Evolutionary conservation across 64 coral and sea anemone genomes (phyloP), one percentile per base, ranked within the genome.

Genomic region (Montipora sp.): DNA sequence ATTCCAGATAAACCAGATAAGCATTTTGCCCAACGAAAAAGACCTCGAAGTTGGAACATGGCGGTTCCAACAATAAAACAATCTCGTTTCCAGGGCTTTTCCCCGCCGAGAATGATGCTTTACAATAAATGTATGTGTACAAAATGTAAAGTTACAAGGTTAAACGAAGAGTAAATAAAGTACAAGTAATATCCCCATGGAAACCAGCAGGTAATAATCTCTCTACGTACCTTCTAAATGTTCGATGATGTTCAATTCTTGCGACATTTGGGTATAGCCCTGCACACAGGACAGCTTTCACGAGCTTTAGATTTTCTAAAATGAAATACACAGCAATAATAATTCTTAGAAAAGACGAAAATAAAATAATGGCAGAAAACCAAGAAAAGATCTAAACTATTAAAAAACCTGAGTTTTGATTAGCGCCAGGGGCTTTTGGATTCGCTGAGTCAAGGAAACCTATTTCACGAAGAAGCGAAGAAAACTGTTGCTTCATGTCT

Each of bases 401-500:
- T 18, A 7, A 24, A 77, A 27, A 44, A 99, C 98, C 91, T 92
- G 94, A 91, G 81, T 92, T 96, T 43, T 92, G 80, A 92, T 99
- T 96, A 10, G 92, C 89, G 58, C 75, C 43, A 57, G 65, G n/a
- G 19, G 90, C 84, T 43, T 92, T 99, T 1, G 98, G 88, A 8
- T 99, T 58, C 0, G 85, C n/a, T 21, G 78, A 77, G 43, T 91
- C 84, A n/a, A 99, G 89, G 66, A 99, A 99, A 7, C 98, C 98
- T 81, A 92, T 99, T 1, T 96, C 83, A 78, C 77, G 94, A 24
- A 99, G 51, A 45, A 96, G 84, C 12, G 85, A 70, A 23, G 98
- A 61, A 87, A 99, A 99, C 80, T 99, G 98, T 5, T 88, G 48
- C 70, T 99, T 99, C 98, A 99, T 99, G 68, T 99, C 92, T 80